Percentiles rank a stretch among this genome's conserved stretches.
These are phyloP conservation scores for Urophycis tenuis DNA, from an alignment of 2,797 vertebrate species.

Conservation along the genomic window DNA sequence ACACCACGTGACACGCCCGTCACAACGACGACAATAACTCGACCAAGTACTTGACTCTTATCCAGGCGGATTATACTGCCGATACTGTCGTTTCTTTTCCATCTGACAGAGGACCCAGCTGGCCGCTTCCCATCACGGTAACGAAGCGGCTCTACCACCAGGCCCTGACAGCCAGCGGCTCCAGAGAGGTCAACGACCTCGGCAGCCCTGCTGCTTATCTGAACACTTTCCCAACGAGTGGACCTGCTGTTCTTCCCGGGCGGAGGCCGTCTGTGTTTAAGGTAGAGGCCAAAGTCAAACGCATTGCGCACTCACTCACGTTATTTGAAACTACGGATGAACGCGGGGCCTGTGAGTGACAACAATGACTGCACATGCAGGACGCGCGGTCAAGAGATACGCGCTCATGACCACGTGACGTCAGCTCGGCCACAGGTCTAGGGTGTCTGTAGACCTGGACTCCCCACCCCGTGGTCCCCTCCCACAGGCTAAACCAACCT, in stretches of 20 bases:
- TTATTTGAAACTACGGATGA: slow-evolving; percentile 20
- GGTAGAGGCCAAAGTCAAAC: slow-evolving; percentile 52
- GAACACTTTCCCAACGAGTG: slow-evolving; percentile 27
- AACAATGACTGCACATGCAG: not conserved
- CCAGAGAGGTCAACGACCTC: slow-evolving; percentile 42
- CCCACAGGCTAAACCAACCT: too few relatives aligned
- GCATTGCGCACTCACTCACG: slow-evolving; percentile 2
- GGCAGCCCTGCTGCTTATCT: slow-evolving; percentile 44
- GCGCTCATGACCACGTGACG: too few relatives aligned
- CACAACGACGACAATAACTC: slow-evolving; percentile 52
- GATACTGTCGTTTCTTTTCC: slow-evolving; percentile 34
- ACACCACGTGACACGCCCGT: slow-evolving; percentile 31
- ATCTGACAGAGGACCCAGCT: slow-evolving; percentile 41
- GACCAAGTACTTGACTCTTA: slow-evolving; percentile 34
- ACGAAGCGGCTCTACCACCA: slow-evolving; percentile 16
- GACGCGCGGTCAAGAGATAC: too few relatives aligned
- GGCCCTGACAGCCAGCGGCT: too few relatives aligned
- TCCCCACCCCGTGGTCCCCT: too few relatives aligned
- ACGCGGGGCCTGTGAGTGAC: not conserved
- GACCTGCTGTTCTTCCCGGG: slow-evolving; percentile 29
- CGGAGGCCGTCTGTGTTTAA: not conserved
- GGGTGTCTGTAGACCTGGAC: too few relatives aligned
- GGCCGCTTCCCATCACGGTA: slow-evolving; percentile 34
- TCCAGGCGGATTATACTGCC: slow-evolving; percentile 35
- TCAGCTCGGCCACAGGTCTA: too few relatives aligned